phyloP scores from a whole-genome alignment of 2,113 vertebrate genomes.

The Neotoma lepida region DNA sequence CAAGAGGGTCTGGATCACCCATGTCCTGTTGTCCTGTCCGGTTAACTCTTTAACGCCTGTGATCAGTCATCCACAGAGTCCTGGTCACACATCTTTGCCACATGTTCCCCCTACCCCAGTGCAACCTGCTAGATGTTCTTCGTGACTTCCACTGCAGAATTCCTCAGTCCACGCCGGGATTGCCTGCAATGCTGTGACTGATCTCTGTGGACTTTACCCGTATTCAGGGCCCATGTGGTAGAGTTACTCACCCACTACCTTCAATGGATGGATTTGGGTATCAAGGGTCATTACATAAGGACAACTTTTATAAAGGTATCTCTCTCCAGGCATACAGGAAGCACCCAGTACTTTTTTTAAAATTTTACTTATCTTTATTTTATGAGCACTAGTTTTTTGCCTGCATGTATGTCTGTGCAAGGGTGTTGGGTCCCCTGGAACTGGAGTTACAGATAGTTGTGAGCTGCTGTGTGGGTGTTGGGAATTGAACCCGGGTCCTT shows the following conservation, averaged over 20 bases:
- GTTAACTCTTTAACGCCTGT: background rate
- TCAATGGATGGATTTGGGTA: background rate
- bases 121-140: background rate
- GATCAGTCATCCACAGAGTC: background rate
- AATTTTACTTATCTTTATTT: too few relatives aligned
- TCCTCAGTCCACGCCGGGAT: background rate
- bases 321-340: background rate
- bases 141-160: background rate
- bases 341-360: background rate
- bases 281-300: background rate
- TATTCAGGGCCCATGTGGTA: background rate
- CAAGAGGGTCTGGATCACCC: too few relatives aligned
- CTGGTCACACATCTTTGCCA: background rate
- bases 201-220: background rate
- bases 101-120: background rate
- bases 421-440: too few relatives aligned
- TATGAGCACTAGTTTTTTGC: too few relatives aligned
- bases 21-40: background rate
- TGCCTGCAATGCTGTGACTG: background rate
- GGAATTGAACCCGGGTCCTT: too few relatives aligned
- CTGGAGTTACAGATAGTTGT: too few relatives aligned
- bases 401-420: too few relatives aligned
- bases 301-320: background rate
- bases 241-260: background rate
- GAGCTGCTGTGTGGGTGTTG: too few relatives aligned